These are phyloP conservation scores for Pogonomyrmex californicus DNA, from an alignment of 1,140 invertebrate genomes.

Conservation along the genomic window DNA sequence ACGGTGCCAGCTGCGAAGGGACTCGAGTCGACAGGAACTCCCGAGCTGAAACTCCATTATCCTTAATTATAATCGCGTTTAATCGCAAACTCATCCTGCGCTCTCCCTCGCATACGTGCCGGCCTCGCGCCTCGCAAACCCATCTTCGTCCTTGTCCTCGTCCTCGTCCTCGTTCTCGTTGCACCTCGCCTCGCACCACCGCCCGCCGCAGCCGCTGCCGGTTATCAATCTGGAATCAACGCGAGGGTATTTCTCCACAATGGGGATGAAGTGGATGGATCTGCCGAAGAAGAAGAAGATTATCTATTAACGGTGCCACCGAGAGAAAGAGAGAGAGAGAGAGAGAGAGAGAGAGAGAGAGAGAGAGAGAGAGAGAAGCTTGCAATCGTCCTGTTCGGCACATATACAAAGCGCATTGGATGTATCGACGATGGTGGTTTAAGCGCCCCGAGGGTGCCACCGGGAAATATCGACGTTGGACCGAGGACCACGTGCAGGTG, in stretches of 20 bases:
- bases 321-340: not conserved
- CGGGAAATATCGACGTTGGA: constrained; percentile 39
- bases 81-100: constrained; percentile 82
- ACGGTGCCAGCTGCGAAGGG: constrained; percentile 72
- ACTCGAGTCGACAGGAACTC: constrained; percentile 72
- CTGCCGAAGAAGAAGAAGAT: constrained; percentile 36
- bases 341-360: not conserved
- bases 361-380: not conserved
- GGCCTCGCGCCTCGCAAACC: constrained; percentile 29
- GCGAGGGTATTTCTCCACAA: constrained; percentile 19
- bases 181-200: not conserved
- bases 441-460: constrained; percentile 28
- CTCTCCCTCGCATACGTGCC: constrained; percentile 58
- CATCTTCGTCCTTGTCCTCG: constrained; percentile 31
- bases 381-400: not conserved
- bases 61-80: constrained; percentile 85
- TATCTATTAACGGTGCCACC: not conserved
- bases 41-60: constrained; percentile 83
- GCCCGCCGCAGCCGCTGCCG: constrained; percentile 56
- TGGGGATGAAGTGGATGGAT: not conserved
- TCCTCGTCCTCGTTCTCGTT: not conserved
- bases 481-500: constrained; percentile 27
- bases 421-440: constrained; percentile 30
- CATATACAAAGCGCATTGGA: constrained; percentile 8
- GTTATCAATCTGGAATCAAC: constrained; percentile 81